phyloP scores from a whole-genome alignment of 1,140 invertebrate species.

The Chelonus insularis region DNA sequence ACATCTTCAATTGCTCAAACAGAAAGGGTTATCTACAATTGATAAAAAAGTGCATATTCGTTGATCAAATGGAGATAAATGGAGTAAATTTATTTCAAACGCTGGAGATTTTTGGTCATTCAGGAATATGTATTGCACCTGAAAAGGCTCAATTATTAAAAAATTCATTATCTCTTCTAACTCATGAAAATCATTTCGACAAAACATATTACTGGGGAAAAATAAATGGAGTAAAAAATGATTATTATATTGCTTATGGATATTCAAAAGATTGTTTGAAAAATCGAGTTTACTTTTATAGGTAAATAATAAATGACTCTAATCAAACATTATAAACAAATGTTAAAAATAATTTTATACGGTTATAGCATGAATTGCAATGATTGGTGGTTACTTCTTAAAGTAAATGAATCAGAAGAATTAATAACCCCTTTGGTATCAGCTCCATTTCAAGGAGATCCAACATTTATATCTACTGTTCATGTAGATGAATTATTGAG shows the following conservation, averaged over 20 bases:
- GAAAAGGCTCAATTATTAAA: slow-evolving; percentile 69
- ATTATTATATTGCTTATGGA: slow-evolving; percentile 77
- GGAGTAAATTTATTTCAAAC: slow-evolving; percentile 50
- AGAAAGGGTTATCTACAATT: no score
- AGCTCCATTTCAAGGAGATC: slow-evolving; percentile 63
- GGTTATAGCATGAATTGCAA: slow-evolving; percentile 64
- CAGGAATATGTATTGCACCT: slow-evolving; percentile 66
- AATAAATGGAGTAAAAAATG: slow-evolving; percentile 67
- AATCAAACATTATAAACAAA: no score
- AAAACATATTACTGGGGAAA: slow-evolving; percentile 76
- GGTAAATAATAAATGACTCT: slow-evolving; percentile 41
- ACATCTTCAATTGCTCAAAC: no score
- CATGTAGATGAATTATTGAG: slow-evolving; percentile 31
- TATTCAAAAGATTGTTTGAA: slow-evolving; percentile 68
- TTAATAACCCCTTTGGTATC: slow-evolving; percentile 63
- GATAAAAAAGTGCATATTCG: no score
- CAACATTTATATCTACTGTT: slow-evolving; percentile 59
- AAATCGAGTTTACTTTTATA: slow-evolving; percentile 71
- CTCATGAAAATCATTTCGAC: slow-evolving; percentile 75
- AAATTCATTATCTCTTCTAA: slow-evolving; percentile 71
- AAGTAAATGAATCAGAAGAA: slow-evolving; percentile 63
- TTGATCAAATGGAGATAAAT: no score
- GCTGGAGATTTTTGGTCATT: slow-evolving; percentile 55
- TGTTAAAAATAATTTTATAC: background rate
- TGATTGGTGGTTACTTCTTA: slow-evolving; percentile 71